Base-by-base conservation (phyloP, 92 coral and sea anemone species). In the Palythoa grandiflora region DNA sequence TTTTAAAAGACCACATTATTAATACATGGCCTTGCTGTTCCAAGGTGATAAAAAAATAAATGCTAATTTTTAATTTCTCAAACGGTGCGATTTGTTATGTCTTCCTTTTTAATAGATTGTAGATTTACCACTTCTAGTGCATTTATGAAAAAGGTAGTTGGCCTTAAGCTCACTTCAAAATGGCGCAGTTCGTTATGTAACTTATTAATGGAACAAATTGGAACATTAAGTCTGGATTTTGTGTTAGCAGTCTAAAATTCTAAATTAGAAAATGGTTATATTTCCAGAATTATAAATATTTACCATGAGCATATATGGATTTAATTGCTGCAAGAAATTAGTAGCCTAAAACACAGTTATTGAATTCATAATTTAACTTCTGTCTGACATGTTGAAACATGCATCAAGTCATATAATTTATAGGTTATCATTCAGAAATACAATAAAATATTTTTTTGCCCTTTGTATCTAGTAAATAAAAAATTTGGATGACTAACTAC, bases 11-110 rank as follows among this genome's bases (percentile, higher is more conserved):
- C 21, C 61, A 47, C 74, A 81, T 65, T 65, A 63, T 47, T 48
- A 66, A 48, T 21, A 17, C n/a, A 66, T 65, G 73, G 75, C 44
- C 40, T 35, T n/a, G 52, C 39, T 80, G 73, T 47, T 52, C 11
- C 52, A 48, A 48, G 54, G 75, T 63, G 75, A 44, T 63, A 17
- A 51, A 40, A 81, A 15, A 68, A 81, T 66, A 65, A 66, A 65
- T 47, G 47, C 75, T 3, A 13, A 8, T 81, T 81, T 61, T 66
- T 28, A 47, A 81, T 68, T 81, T 54, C 51, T 52, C 60, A 38
- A 70, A 35, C 9, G 47, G 35, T 47, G 59, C 16, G 39, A 12
- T 68, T 66, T 81, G 76, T 81, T 81, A 13, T 81, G 86, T 81
- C 86, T 81, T 81, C 9, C 57, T 21, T 13, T 38, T 40, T 65